Evolutionary conservation across 2,888 invertebrate genomes (phyloP), one percentile per base, ranked within the genome.

Genomic region (Mellilla xanthometata): DNA sequence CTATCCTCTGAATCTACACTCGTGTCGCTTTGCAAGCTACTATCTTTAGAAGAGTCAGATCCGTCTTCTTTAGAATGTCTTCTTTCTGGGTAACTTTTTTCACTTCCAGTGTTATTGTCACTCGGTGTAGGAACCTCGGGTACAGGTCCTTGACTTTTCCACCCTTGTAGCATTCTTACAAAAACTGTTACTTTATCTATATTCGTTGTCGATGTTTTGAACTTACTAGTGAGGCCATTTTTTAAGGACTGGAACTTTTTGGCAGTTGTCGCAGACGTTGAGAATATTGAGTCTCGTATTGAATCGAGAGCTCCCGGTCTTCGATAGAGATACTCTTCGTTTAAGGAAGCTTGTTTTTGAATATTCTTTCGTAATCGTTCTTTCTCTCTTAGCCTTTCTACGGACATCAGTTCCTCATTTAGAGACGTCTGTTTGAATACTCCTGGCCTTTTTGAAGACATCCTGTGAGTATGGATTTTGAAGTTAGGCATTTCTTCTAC

Each of bases 1-100:
- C 96, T 97, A 69, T 97, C 97, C 76, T 97, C 97, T 0, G 96
- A 96, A 76, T 97, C 97, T 23, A 97, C 95, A 81, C 97, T 97
- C 1, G 97, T 97, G 72, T 97, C 97, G 76, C 97, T 97, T 81
- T 97, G 97, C 47, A 97, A 91, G 73, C 97, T 97, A 73, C 96
- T 95, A 63, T 96, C 96, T 81, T 96, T 96, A 1, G 95, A 95
- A 3, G 95, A 95, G 72, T 96, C 96, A 0, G 97, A 97, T 8
- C 96, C 96, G 63, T 96, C 96, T 78, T 97, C 97, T 56, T 93
- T 93, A 0, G 96, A 96, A 65, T 94, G 93, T 39, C 96, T 91
- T 43, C 97, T 88, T 68, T 95, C 95, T 56, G 81, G 84, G 49
- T 74, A 80, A 45, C 64, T 69, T 65, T 91, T 90, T 29, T 90